Base-by-base conservation (phyloP, 2,797 vertebrate genomes). In the Tauraco hartlaubi region DNA sequence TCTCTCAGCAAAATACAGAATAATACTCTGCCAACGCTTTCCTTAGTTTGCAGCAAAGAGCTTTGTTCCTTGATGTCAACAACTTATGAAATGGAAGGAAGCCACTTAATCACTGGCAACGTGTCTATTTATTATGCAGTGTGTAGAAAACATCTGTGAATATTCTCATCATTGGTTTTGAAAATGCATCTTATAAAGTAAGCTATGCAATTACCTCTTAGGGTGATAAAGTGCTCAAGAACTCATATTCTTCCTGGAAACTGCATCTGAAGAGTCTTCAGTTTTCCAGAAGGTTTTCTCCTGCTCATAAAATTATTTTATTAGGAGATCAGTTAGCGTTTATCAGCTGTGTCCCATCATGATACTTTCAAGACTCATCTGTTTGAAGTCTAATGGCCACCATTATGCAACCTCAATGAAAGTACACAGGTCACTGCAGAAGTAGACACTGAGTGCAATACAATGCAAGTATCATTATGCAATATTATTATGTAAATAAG, bases 401-500 rank as follows among this genome's bases (percentile, higher is more conserved):
- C n/a, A 28, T 77, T 79, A 59, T 1, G 6, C 25, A 77, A 58
- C 44, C 26, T 66, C 64, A 69, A 82, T 82, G 71, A 61, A 91
- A 89, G 33, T 28, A 66, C 13, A 1, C 0, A 5, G 55, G 58
- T 79, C 54, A 28, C 5, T 7, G 51, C 1, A 5, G 46, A 49
- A 63, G 78, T 3, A 82, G 56, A 26, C 26, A 25, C 7, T 22
- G 67, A 75, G n/a, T 17, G 31, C 62, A 67, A 22, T 61, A 15
- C 46, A 76, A 13, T 59, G 31, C 35, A 66, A 82, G 33, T 66
- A 58, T 55, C 17, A n/a, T 44, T 74, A 39, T 17, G 63, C 10
- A 51, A 46, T 72, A 73, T 81, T 79, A 71, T 88, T 93, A 84
- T 91, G 75, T 76, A 77, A 95, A 64, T 91, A 92, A 88, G n/a